A percentile compares a stretch with the other conserved stretches of the same genome.
Conservation (phyloP, 2,797 vertebrate species). For the Parauchenoglanis ngamensis region DNA sequence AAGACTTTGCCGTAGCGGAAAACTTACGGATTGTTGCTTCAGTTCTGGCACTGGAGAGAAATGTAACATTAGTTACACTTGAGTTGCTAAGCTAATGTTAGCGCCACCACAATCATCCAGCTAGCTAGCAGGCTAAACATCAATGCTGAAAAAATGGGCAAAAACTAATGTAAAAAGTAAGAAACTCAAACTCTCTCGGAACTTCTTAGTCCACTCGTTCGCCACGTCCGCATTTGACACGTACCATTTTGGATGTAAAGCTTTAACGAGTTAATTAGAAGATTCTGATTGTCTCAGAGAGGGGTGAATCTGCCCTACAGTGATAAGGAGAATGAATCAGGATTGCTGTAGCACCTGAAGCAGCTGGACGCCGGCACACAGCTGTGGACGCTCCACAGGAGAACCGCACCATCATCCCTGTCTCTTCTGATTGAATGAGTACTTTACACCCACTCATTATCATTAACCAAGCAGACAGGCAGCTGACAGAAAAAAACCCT, state of each 20-base stretch:
- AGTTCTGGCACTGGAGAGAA: background rate
- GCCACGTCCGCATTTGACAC: slow-evolving; percentile 24
- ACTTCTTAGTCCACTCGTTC: slow-evolving; percentile 24
- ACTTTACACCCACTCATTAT: slow-evolving; percentile 53
- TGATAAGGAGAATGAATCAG: slow-evolving; percentile 30
- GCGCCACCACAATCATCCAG: background rate
- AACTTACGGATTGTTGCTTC: background rate
- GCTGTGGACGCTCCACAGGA: slow-evolving; percentile 47
- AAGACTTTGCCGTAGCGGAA: background rate
- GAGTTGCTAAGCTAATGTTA: background rate
- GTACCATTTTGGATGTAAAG: slow-evolving; percentile 26
- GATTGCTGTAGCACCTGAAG: slow-evolving; percentile 47
- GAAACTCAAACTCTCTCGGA: background rate
- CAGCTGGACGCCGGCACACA: slow-evolving; percentile 43
- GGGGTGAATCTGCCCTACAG: slow-evolving; percentile 19
- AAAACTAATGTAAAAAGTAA: background rate
- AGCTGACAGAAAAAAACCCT: background rate
- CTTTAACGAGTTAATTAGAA: slow-evolving; percentile 45
- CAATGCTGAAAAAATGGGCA: background rate
- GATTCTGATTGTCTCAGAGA: slow-evolving; percentile 47
- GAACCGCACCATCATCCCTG: slow-evolving; percentile 12
- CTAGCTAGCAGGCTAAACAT: background rate
- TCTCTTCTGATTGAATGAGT: slow-evolving; percentile 50
- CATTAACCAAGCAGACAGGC: slow-evolving; percentile 48
- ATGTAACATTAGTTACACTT: background rate